These are phyloP conservation scores for Diceros bicornis DNA, from an alignment of 2,797 vertebrate species.

Conservation along the genomic window DNA sequence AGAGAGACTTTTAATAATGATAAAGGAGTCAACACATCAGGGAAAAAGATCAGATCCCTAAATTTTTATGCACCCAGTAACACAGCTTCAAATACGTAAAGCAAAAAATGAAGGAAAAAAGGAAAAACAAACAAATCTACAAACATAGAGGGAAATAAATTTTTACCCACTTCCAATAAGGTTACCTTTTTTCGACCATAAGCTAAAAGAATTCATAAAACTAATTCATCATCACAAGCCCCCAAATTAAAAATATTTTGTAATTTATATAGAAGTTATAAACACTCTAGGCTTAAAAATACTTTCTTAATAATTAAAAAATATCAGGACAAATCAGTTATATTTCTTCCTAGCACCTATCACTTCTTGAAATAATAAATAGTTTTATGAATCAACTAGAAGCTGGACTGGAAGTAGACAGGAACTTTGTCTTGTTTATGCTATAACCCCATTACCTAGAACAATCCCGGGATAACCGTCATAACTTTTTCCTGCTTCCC, in stretches of 20 bases:
- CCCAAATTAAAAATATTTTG: neutral
- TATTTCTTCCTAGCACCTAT: neutral
- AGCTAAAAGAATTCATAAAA: slow-evolving; percentile 5
- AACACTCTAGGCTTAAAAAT: slow-evolving; percentile 26
- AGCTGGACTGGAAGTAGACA: neutral
- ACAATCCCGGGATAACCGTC: neutral
- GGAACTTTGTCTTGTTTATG: neutral
- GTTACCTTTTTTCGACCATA: neutral
- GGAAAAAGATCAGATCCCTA: neutral
- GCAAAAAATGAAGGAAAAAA: slow-evolving; percentile 16
- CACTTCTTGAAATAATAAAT: slow-evolving; percentile 1
- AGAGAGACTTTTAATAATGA: neutral
- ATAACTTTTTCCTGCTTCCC: neutral
- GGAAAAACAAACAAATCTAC: neutral
- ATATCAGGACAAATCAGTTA: slow-evolving; percentile 17
- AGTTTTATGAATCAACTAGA: neutral
- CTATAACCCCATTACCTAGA: neutral
- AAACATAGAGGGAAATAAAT: neutral
- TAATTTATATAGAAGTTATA: neutral
- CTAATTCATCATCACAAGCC: neutral
- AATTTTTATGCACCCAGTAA: neutral
- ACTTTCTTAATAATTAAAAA: slow-evolving; percentile 33
- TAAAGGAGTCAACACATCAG: neutral
- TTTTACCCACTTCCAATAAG: neutral
- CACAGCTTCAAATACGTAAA: slow-evolving; percentile 46